These are phyloP conservation scores for Nasonia oneida DNA, from an alignment of 2,888 invertebrate species.

Conservation along the genomic window DNA sequence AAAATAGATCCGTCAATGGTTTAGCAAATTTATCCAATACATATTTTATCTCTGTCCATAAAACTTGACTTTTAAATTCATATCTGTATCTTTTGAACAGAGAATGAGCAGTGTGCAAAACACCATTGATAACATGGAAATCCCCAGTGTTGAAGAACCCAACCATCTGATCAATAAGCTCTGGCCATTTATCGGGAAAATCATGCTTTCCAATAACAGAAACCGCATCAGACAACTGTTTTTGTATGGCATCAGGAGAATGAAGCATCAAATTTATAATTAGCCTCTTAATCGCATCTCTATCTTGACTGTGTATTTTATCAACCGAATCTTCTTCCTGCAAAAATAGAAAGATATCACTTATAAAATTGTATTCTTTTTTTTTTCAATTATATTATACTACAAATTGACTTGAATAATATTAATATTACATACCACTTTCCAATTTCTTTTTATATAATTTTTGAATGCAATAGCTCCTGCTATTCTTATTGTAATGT, in stretches of 20 bases:
- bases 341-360: slow-evolving; percentile 44
- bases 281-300: slow-evolving; percentile 89
- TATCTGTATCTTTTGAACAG: slow-evolving; percentile 97
- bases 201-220: slow-evolving; percentile 98
- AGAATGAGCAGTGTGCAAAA: slow-evolving; percentile 96
- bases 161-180: slow-evolving; percentile 95
- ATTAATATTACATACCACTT: slow-evolving; percentile 83
- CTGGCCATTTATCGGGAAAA: slow-evolving; percentile 98
- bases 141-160: slow-evolving; percentile 94
- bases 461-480: slow-evolving; percentile 98
- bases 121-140: slow-evolving; percentile 96
- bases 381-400: not conserved
- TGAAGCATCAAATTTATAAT: slow-evolving; percentile 96
- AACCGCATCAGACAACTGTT: slow-evolving; percentile 96
- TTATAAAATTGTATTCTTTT: not conserved
- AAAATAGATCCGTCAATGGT: slow-evolving; percentile 94
- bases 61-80: slow-evolving; percentile 95
- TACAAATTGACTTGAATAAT: not conserved
- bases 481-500: slow-evolving; percentile 91
- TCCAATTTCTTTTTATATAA: slow-evolving; percentile 97
- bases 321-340: slow-evolving; percentile 80
- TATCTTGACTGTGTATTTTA: slow-evolving; percentile 89
- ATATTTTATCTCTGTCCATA: slow-evolving; percentile 98
- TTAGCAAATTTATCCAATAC: slow-evolving; percentile 96
- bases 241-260: slow-evolving; percentile 93